Percentiles rank a stretch among this genome's conserved stretches.
These are phyloP conservation scores for Acipenser transmontanus DNA, from an alignment of 2,797 vertebrate genomes.

Conservation along the genomic window DNA sequence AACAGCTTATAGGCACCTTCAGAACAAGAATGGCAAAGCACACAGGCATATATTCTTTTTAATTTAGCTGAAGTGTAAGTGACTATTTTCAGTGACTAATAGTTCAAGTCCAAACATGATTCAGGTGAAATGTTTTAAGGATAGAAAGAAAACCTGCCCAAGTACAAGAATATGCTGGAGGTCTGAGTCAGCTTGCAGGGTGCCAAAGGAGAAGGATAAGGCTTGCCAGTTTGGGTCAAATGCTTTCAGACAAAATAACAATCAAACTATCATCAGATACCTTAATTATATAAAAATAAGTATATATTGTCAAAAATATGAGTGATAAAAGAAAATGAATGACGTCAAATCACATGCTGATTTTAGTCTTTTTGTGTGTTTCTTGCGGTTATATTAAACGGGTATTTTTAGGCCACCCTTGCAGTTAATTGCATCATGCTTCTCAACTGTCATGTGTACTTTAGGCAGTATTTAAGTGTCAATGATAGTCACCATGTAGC, in stretches of 20 bases:
- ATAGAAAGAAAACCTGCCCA: constrained; percentile 39
- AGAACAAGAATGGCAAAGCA: background rate
- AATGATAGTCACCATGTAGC: no score
- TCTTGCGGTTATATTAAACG: no score
- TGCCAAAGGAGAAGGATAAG: constrained; percentile 27
- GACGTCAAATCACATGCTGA: no score
- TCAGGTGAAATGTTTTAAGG: constrained; percentile 43
- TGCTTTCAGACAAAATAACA: background rate
- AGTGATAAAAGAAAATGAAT: no score
- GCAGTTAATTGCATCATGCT: constrained; percentile 18
- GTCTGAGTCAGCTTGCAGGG: constrained; percentile 30
- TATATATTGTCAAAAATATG: no score
- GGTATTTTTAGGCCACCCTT: background rate
- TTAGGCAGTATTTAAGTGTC: no score
- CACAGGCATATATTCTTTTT: no score
- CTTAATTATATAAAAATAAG: no score
- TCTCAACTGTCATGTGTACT: no score
- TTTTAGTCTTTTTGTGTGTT: no score
- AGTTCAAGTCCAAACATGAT: constrained; percentile 66
- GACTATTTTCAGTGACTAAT: constrained; percentile 41
- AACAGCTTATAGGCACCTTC: background rate
- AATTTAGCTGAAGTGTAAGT: constrained; percentile 11
- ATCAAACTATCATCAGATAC: background rate
- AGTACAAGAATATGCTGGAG: constrained; percentile 42
- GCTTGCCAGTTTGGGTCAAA: constrained; percentile 2